phyloP scores from a whole-genome alignment of 2,113 vertebrate genomes.

The Colossoma macropomum region DNA sequence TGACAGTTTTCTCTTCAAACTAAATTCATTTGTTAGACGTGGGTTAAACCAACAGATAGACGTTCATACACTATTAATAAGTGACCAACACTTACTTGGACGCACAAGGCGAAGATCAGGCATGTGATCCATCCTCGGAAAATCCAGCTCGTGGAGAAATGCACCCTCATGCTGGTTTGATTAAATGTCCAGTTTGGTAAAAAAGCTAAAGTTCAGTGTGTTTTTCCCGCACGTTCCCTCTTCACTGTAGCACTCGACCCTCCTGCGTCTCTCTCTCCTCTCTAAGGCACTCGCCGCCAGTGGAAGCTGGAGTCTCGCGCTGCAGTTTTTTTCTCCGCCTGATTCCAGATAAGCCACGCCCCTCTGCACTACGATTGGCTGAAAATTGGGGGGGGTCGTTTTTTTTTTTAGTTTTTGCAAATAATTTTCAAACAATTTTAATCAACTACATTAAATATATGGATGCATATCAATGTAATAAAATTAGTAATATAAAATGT shows the following conservation, averaged over 20 bases:
- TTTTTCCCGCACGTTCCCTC: not conserved
- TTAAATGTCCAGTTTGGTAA: not conserved
- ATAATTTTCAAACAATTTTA: too few species aligned
- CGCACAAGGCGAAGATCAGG: conserved; percentile 65
- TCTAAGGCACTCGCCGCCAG: not conserved
- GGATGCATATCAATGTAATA: too few species aligned
- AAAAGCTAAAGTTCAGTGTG: not conserved
- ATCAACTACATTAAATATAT: too few species aligned
- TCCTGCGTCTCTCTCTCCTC: not conserved
- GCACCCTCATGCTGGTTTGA: conserved; percentile 68
- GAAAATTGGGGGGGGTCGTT: not conserved
- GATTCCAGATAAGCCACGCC: not conserved
- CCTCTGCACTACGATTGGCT: not conserved
- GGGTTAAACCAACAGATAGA: too few species aligned
- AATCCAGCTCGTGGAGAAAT: conserved; percentile 74
- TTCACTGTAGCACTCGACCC: not conserved
- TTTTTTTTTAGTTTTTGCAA: too few species aligned
- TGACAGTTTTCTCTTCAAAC: too few species aligned
- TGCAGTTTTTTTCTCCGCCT: not conserved
- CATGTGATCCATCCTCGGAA: conserved; percentile 77
- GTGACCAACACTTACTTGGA: conserved; percentile 69
- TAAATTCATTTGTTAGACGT: too few species aligned
- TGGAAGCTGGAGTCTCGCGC: not conserved
- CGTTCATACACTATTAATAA: too few species aligned
- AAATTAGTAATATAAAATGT: too few species aligned